phyloP scores from a whole-genome alignment of 2,113 vertebrate species.

The Hippocampus mohnikei region DNA sequence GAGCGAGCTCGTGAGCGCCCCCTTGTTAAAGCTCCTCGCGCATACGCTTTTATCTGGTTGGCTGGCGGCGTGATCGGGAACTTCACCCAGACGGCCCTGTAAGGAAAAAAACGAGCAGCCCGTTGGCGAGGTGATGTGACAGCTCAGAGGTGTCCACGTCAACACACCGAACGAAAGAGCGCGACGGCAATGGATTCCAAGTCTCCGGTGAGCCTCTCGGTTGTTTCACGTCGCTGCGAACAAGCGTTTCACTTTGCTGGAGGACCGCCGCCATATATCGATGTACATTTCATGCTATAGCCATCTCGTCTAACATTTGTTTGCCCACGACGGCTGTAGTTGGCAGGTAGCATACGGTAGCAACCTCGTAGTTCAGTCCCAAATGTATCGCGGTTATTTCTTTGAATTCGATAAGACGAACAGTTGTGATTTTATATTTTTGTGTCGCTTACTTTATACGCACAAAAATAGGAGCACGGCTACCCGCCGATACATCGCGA shows the following conservation, averaged over 20 bases:
- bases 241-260: not conserved
- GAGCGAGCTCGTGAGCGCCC: slow-evolving; percentile 26
- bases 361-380: not conserved
- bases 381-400: not conserved
- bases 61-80: slow-evolving; percentile 33
- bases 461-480: not conserved
- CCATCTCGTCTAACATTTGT: slow-evolving; percentile 43
- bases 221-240: not conserved
- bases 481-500: not conserved
- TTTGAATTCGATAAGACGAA: not conserved
- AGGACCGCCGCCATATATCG: not conserved
- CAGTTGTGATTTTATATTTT: not conserved
- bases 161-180: slow-evolving; percentile 63
- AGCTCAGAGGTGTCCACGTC: slow-evolving; percentile 79
- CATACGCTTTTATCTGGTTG: slow-evolving; percentile 21
- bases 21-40: not conserved
- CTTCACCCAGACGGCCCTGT: slow-evolving; percentile 31
- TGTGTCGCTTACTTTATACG: not conserved
- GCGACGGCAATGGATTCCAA: slow-evolving; percentile 70
- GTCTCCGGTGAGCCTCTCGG: slow-evolving; percentile 67
- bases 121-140: slow-evolving; percentile 61
- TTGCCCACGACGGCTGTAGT: slow-evolving; percentile 29
- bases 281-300: not conserved
- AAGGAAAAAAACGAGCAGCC: not conserved
- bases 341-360: slow-evolving; percentile 2